Conservation (phyloP, 2,797 vertebrate species). For the Anableps anableps region DNA sequence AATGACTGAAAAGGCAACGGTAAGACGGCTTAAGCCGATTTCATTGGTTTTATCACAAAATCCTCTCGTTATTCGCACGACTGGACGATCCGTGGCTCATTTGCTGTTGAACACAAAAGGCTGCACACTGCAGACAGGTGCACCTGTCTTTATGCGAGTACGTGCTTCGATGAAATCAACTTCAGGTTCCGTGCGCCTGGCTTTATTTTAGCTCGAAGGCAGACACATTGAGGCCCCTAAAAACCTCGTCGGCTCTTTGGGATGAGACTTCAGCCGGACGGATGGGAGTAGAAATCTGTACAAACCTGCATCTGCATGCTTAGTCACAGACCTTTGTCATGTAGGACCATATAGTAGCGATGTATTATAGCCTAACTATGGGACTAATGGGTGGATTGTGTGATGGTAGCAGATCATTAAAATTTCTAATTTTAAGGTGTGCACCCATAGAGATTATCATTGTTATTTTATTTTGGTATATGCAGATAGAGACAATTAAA, state of each 20-base stretch:
- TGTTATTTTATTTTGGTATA: constrained; percentile 1
- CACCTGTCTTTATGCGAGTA: constrained; percentile 72
- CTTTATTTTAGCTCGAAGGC: constrained; percentile 54
- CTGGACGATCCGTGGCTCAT: constrained; percentile 50
- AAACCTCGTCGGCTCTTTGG: constrained; percentile 36
- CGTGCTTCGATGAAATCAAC: constrained; percentile 70
- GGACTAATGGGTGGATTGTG: constrained; percentile 22
- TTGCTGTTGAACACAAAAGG: constrained; percentile 65
- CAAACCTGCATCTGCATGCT: constrained; percentile 68
- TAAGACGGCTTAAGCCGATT: constrained; percentile 62
- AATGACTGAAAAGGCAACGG: constrained; percentile 76
- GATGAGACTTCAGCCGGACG: constrained; percentile 26
- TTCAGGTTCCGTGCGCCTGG: constrained; percentile 46
- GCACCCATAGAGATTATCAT: constrained; percentile 2
- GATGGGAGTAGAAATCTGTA: constrained; percentile 45
- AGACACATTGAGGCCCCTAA: constrained; percentile 48
- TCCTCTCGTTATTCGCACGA: neutral
- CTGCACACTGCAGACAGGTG: constrained; percentile 78
- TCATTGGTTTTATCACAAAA: neutral
- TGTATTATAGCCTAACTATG: constrained; percentile 11
- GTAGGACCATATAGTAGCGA: constrained; percentile 36
- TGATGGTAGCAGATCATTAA: constrained; percentile 11
- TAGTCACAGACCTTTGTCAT: constrained; percentile 72
- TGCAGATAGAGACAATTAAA: constrained; percentile 24
- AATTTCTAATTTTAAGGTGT: neutral